Percentiles rank a stretch among this genome's conserved stretches.
Evolutionary conservation across 37 sponge, comb jelly and placozoan species (phyloP).

Genomic region (Halisarca cf. caerulea): DNA sequence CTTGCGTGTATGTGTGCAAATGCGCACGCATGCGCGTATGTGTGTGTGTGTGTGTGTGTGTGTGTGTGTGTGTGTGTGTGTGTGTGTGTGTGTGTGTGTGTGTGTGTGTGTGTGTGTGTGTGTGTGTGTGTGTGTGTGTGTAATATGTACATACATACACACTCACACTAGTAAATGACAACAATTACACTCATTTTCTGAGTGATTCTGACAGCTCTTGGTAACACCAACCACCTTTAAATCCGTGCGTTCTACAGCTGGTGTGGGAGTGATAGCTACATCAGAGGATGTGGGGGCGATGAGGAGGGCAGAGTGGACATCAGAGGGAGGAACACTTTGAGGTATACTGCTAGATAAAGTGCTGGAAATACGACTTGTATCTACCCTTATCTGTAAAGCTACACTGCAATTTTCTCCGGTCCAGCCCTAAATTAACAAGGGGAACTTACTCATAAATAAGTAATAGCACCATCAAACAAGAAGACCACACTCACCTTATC

Average conservation of each 20-base stretch:
- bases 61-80: slow-evolving; percentile 12
- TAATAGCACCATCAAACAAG: not conserved
- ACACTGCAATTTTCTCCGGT: slow-evolving; percentile 6
- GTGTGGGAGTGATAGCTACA: no score
- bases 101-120: slow-evolving; percentile 16
- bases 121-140: not conserved
- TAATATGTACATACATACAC: not conserved
- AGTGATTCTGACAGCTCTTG: no score
- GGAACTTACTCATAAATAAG: not conserved
- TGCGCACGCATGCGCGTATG: not conserved
- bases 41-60: not conserved
- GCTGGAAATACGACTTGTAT: no score
- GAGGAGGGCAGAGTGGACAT: not conserved
- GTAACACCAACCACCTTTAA: no score
- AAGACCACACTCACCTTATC: slow-evolving; percentile 23
- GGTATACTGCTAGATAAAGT: no score
- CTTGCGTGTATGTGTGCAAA: not conserved
- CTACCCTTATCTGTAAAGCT: not conserved
- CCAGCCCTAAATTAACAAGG: not conserved
- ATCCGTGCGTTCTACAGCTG: no score
- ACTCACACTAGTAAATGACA: no score
- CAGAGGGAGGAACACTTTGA: not conserved
- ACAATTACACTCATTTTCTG: no score
- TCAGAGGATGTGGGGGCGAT: no score
- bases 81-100: not conserved